These are phyloP conservation scores for Pholis gunnellus DNA, from an alignment of 2,113 vertebrate genomes.

Conservation along the genomic window DNA sequence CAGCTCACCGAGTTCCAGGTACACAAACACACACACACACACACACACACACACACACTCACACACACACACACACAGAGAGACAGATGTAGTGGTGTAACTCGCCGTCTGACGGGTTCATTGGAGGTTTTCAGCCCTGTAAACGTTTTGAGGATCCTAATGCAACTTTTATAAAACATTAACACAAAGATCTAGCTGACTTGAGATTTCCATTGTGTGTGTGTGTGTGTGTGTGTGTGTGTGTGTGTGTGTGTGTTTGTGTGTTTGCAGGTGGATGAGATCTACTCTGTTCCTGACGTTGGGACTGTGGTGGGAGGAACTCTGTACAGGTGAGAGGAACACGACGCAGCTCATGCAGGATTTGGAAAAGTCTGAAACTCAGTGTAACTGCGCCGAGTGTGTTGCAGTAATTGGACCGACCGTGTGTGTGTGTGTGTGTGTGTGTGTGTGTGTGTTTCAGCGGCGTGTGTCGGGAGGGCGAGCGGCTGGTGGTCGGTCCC, in stretches of 20 bases:
- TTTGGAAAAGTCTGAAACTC: too few species aligned
- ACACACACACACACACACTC: conserved; percentile 30
- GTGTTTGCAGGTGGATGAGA: conserved; percentile 93
- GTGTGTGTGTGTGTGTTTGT: conserved; percentile 15
- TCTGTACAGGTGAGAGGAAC: conserved; percentile 89
- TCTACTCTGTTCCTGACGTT: conserved; percentile 96
- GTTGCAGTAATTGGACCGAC: background rate
- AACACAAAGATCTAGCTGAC: background rate
- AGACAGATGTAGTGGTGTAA: background rate
- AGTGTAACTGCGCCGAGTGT: background rate
- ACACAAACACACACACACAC: conserved; percentile 22
- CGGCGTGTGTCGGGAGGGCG: conserved; percentile 95
- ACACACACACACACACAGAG: conserved; percentile 17
- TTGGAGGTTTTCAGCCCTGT: background rate
- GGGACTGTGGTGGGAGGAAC: conserved; percentile 98
- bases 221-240: conserved; percentile 27
- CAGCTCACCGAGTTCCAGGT: conserved; percentile 97
- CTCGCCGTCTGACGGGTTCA: too few species aligned
- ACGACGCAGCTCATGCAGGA: background rate
- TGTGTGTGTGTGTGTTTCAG: conserved; percentile 71
- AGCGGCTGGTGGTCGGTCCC: conserved; percentile 94
- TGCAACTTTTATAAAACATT: background rate
- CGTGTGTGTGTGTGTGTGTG: background rate
- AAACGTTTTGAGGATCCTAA: background rate
- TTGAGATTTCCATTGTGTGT: background rate